These are phyloP conservation scores for Myopa tessellatipennis DNA, from an alignment of 2,888 invertebrate genomes.

Conservation along the genomic window DNA sequence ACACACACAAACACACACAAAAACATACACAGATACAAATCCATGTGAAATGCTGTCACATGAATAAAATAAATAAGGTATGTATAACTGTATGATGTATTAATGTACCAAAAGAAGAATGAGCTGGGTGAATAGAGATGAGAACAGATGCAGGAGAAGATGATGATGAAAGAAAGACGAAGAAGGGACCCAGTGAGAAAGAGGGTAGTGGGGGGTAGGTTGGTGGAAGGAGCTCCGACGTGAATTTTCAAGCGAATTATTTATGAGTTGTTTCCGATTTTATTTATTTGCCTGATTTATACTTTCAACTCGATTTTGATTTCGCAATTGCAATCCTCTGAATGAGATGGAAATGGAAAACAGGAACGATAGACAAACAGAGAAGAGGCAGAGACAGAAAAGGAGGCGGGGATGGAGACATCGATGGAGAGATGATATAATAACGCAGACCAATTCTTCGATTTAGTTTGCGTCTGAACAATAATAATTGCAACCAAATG, in stretches of 20 bases:
- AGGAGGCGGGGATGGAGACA: conserved; percentile 27
- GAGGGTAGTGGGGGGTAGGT: background rate
- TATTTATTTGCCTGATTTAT: conserved; percentile 51
- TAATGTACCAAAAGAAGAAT: conserved; percentile 20
- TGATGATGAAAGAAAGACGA: background rate
- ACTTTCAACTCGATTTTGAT: conserved; percentile 23
- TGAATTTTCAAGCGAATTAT: conserved; percentile 54
- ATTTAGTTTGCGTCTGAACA: background rate
- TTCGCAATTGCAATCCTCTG: background rate
- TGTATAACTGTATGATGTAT: conserved; percentile 37
- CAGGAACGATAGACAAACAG: background rate
- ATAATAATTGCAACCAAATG: background rate
- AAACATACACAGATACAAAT: background rate
- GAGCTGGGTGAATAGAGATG: background rate
- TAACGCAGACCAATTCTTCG: no score
- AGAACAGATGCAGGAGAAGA: no score
- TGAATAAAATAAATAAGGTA: conserved; percentile 35
- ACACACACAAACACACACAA: conserved; percentile 1
- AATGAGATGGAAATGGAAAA: background rate
- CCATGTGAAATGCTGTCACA: conserved; percentile 5
- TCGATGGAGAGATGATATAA: no score
- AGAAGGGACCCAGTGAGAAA: background rate
- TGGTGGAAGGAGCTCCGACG: conserved; percentile 32
- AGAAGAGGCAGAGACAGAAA: background rate
- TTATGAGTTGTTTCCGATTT: conserved; percentile 56